Evolutionary conservation across 2,113 vertebrate genomes (phyloP), one percentile per base, ranked within the genome.

Genomic region (Acrocephalus kingi): DNA sequence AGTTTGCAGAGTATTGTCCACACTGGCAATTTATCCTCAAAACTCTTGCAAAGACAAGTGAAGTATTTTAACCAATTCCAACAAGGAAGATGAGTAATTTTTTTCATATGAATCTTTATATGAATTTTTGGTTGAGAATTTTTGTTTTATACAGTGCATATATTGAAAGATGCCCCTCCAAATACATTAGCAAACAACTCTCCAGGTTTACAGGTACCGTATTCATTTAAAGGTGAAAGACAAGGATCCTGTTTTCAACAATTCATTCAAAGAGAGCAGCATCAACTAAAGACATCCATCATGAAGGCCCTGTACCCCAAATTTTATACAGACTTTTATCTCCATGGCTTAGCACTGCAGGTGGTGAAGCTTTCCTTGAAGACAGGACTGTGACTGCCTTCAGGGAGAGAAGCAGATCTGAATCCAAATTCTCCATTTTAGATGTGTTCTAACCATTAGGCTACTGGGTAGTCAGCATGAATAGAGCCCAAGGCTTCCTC

Each of bases 231-330:
- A 87, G 21, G 9, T 52, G 39, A 74, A 63, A 55, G 39, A 59
- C 5, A 19, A 3, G 10, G 27, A 48, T 63, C 24, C 31, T 48
- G 13, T 59, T 87, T 87, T 68, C 52, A 82, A 39, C 15, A 48
- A 31, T 48, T 63, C 55, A 30, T 63, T 86, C 35, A 51, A 64
- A 87, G 45, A 82, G 18, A 81, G 20, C 27, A 59, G 13, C 56
- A 72, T 27, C 52, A 89, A 23, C 31, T 43, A 21, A 68, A 46
- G 19, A 55, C 19, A 73, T 2, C 2, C 19, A 55, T 13, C 2
- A 1, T 39, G 10, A 49, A 9, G 10, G 2, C 4, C 2, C 14
- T 46, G 39, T 33, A 21, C 2, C 14, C 6, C 6, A 33, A 46
- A 51, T 2, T 45, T 1, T 24, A 27, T 12, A 27, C 15, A n/a